phyloP scores from a whole-genome alignment of 2,797 vertebrate genomes.

The Apogon talboti region DNA sequence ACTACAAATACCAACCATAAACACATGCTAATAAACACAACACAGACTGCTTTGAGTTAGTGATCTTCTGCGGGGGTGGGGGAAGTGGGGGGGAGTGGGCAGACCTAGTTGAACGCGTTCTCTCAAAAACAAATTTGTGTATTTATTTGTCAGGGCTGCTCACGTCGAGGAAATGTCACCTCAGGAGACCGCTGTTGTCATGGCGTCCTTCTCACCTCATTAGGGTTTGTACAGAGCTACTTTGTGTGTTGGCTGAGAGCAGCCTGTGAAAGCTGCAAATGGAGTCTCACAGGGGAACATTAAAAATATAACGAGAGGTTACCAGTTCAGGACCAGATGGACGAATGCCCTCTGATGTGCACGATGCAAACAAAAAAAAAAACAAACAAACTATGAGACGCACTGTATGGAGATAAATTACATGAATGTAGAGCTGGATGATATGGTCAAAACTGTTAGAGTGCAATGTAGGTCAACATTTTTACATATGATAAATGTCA shows the following conservation, averaged over 20 bases:
- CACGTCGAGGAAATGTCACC: constrained; percentile 57
- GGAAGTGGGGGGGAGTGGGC: background rate
- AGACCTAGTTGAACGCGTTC: constrained; percentile 40
- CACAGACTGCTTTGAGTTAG: constrained; percentile 50
- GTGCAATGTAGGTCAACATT: too few species aligned
- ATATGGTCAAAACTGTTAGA: too few species aligned
- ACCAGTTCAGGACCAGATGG: constrained; percentile 25
- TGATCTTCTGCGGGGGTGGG: constrained; percentile 27
- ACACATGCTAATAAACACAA: constrained; percentile 67
- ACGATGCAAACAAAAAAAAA: constrained; percentile 29
- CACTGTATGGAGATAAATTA: background rate
- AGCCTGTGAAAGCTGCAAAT: constrained; percentile 46
- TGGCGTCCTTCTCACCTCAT: constrained; percentile 54
- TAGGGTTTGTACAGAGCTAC: constrained; percentile 34
- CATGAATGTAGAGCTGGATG: too few species aligned
- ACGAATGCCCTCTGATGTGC: constrained; percentile 30
- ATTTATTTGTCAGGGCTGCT: constrained; percentile 53
- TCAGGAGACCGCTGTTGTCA: constrained; percentile 60
- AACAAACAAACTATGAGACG: constrained; percentile 24
- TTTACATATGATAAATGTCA: too few species aligned
- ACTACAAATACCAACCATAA: constrained; percentile 61
- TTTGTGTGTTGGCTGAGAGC: constrained; percentile 45
- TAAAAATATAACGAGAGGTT: constrained; percentile 49
- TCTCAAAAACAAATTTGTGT: constrained; percentile 50
- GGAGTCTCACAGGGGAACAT: constrained; percentile 43